A percentile compares a stretch with the other conserved stretches of the same genome.
phyloP scores from a whole-genome alignment of 1,140 invertebrate genomes.

The Campoletis sonorensis region DNA sequence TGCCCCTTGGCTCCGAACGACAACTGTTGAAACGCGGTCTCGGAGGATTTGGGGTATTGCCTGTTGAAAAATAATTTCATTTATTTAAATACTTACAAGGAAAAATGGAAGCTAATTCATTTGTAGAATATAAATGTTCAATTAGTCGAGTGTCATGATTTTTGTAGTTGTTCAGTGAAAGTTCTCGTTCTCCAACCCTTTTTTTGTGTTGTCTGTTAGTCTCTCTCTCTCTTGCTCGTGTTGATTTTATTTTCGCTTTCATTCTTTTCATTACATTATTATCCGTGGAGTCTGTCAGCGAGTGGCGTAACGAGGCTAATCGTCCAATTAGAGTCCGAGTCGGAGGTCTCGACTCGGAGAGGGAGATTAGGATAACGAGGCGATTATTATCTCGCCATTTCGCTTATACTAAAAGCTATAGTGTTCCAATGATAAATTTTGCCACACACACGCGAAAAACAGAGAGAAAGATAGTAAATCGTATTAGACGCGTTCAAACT shows the following conservation, averaged over 20 bases:
- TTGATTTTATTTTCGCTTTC: conserved; percentile 7
- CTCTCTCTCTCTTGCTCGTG: background rate
- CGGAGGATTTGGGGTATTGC: conserved; percentile 74
- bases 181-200: background rate
- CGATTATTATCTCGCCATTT: conserved; percentile 58
- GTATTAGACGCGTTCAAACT: background rate
- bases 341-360: conserved; percentile 54
- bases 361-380: conserved; percentile 60
- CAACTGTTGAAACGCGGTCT: conserved; percentile 77
- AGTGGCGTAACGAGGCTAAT: conserved; percentile 49
- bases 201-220: background rate
- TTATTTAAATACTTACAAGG: too few species aligned
- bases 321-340: conserved; percentile 57
- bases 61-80: conserved; percentile 51
- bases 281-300: conserved; percentile 27
- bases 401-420: background rate
- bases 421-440: conserved; percentile 17
- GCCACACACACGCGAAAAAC: background rate
- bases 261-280: conserved; percentile 15
- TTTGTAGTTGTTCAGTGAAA: too few species aligned
- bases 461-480: background rate
- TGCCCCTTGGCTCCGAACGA: conserved; percentile 71
- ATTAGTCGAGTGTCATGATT: background rate
- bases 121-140: background rate
- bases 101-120: too few species aligned